A percentile compares a stretch with the other conserved stretches of the same genome.
Evolutionary conservation across 2,113 vertebrate species (phyloP).

Genomic region (Myotis brandtii): DNA sequence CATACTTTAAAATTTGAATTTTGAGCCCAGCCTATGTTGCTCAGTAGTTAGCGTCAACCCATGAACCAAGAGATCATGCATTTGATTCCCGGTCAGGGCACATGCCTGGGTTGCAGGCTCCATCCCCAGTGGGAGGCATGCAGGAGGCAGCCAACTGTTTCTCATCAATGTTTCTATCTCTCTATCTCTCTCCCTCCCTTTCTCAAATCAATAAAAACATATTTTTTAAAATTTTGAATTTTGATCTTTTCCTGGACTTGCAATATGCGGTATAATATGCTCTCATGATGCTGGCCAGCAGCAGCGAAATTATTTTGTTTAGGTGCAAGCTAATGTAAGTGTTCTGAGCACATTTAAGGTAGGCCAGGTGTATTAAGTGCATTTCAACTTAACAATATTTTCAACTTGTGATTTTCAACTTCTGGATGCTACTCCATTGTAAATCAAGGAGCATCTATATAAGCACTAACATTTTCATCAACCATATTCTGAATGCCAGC

Average conservation of each 20-base stretch:
- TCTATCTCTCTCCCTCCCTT: too few species aligned
- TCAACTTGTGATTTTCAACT: background rate
- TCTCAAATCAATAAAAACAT: too few species aligned
- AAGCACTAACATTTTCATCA: constrained; percentile 48
- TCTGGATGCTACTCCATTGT: background rate
- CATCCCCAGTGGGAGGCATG: too few species aligned
- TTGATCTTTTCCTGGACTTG: background rate
- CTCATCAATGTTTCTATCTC: too few species aligned
- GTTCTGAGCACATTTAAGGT: background rate
- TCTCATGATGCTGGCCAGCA: background rate
- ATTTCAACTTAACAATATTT: background rate
- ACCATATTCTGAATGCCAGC: constrained; percentile 14
- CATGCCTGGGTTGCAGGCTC: too few species aligned
- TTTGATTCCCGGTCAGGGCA: too few species aligned
- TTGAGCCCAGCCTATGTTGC: too few species aligned
- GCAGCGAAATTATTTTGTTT: background rate
- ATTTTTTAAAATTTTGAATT: background rate
- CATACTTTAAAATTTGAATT: background rate
- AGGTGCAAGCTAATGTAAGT: background rate
- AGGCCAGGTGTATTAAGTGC: background rate
- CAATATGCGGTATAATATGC: background rate
- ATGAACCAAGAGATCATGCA: too few species aligned
- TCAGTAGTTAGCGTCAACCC: too few species aligned
- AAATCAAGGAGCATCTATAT: background rate
- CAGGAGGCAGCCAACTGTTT: too few species aligned